Evolutionary conservation across 2,797 vertebrate genomes (phyloP).

Genomic region (Phataginus tetradactyla): DNA sequence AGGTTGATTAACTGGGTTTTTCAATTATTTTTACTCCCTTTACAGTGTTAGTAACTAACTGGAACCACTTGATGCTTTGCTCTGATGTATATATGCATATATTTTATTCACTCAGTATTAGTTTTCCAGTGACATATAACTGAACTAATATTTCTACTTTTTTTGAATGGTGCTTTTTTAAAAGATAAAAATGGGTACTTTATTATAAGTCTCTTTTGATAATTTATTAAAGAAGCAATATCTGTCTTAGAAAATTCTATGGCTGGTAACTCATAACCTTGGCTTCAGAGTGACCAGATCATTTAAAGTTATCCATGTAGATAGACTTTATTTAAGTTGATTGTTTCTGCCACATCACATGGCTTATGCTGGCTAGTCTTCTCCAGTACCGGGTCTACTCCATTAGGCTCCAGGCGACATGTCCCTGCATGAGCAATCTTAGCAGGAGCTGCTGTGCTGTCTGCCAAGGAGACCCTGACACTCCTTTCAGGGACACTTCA

Average conservation of each 20-base stretch:
- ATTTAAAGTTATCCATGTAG: background rate
- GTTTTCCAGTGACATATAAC: background rate
- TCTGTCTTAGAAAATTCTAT: background rate
- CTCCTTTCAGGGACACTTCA: background rate
- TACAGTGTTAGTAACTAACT: background rate
- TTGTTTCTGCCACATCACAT: background rate
- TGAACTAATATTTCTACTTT: background rate
- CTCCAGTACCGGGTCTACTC: background rate
- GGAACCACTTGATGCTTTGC: background rate
- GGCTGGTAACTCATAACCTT: background rate
- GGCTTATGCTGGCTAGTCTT: background rate
- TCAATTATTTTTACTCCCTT: background rate
- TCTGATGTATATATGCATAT: background rate
- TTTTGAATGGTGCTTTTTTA: background rate
- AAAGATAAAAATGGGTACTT: background rate
- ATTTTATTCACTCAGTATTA: background rate
- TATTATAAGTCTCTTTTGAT: background rate
- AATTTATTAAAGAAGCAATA: background rate
- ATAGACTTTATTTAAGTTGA: background rate
- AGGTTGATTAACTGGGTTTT: background rate
- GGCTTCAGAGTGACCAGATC: background rate
- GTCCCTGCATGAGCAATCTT: too few relatives aligned
- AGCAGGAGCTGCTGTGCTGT: background rate
- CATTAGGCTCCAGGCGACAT: background rate
- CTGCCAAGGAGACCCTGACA: fast-evolving